Evolutionary conservation across 2,888 invertebrate species (phyloP).

Genomic region (Lucinisca nassula): DNA sequence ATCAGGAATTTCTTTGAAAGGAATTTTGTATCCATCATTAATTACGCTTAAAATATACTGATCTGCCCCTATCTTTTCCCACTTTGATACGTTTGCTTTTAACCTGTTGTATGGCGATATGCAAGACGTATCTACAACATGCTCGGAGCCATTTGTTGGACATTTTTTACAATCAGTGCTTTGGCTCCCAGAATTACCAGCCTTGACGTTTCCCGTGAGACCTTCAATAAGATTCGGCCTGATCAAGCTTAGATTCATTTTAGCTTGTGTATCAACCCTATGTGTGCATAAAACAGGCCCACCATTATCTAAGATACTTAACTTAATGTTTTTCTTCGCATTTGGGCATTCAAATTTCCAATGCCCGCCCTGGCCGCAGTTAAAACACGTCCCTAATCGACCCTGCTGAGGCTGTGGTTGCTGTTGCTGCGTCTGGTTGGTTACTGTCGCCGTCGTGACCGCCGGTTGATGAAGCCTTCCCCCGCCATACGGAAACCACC

Average conservation of each 20-base stretch:
- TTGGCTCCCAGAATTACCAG: background rate
- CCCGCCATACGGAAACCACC: background rate
- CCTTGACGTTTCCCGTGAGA: too few species aligned
- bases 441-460: background rate
- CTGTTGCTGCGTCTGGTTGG: background rate
- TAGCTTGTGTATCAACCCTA: background rate
- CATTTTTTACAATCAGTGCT: background rate
- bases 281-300: too few species aligned
- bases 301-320: background rate
- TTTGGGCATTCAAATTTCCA: background rate
- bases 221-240: background rate
- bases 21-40: constrained; percentile 19
- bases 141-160: background rate
- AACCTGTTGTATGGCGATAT: background rate
- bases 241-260: background rate
- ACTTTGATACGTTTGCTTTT: background rate
- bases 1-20: constrained; percentile 9
- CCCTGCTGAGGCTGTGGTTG: background rate
- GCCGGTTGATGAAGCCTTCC: background rate
- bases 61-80: background rate
- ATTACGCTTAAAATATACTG: constrained; percentile 22
- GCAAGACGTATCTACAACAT: too few species aligned
- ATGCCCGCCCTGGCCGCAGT: background rate
- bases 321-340: background rate
- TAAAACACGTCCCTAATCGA: background rate